Evolutionary conservation across 2,797 vertebrate genomes (phyloP).

Genomic region (Chrosomus eos): DNA sequence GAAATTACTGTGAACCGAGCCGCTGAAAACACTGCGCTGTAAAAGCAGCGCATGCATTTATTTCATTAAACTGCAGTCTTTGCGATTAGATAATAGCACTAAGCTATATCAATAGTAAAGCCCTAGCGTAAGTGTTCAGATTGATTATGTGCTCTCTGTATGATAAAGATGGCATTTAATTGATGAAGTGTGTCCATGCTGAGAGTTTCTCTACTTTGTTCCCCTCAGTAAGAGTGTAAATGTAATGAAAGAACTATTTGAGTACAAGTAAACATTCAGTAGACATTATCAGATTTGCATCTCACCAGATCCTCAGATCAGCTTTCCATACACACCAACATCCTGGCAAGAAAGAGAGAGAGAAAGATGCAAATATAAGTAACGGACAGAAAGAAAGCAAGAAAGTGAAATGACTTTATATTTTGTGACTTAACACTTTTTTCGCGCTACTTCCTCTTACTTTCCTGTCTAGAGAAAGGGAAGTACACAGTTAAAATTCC

Average conservation of each 20-base stretch:
- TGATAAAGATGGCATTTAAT: background rate
- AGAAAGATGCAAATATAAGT: background rate
- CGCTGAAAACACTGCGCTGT: background rate
- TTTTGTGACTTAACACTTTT: constrained; percentile 41
- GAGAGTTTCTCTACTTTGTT: background rate
- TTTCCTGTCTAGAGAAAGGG: constrained; percentile 54
- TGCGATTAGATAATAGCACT: background rate
- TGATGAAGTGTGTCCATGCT: background rate
- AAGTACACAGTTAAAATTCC: constrained; percentile 51
- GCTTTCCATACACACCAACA: constrained; percentile 77
- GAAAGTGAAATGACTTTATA: constrained; percentile 50
- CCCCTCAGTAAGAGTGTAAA: constrained; percentile 29
- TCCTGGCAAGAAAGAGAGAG: constrained; percentile 59
- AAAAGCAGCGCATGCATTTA: background rate
- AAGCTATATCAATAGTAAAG: background rate
- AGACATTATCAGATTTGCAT: constrained; percentile 17
- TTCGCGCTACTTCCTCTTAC: constrained; percentile 51
- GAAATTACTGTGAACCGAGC: background rate
- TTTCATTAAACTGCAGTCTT: background rate
- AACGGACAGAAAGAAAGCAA: constrained; percentile 34
- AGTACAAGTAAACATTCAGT: background rate
- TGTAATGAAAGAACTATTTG: background rate
- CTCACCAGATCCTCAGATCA: constrained; percentile 82
- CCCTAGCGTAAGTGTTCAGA: background rate
- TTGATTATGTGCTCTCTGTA: background rate